A percentile compares a stretch with the other conserved stretches of the same genome.
Conservation (phyloP, 1,140 invertebrate genomes). For the Pinna nobilis region DNA sequence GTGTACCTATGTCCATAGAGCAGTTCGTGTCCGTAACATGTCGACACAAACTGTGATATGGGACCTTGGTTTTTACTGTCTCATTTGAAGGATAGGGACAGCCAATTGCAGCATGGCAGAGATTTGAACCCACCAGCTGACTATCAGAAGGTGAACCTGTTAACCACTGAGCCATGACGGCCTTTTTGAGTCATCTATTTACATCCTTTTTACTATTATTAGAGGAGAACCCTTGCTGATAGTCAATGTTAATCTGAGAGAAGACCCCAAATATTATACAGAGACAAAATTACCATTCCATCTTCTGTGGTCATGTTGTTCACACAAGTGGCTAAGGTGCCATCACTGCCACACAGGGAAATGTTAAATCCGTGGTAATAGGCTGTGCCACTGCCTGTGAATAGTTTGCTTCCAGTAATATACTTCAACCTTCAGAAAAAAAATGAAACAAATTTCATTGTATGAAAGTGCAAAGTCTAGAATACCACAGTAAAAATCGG, state of each 20-base stretch:
- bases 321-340: conserved; percentile 70
- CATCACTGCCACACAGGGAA: conserved; percentile 76
- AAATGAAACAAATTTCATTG: neutral
- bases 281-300: conserved; percentile 25
- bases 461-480: neutral
- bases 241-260: conserved; percentile 17
- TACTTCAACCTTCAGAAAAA: conserved; percentile 69
- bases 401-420: conserved; percentile 70
- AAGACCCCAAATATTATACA: neutral
- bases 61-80: too few species aligned
- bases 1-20: too few species aligned
- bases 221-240: too few species aligned
- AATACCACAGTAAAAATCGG: neutral
- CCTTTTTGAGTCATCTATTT: too few species aligned
- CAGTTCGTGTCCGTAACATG: too few species aligned
- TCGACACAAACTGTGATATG: too few species aligned
- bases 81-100: too few species aligned
- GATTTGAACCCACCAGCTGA: too few species aligned
- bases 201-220: too few species aligned
- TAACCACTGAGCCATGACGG: too few species aligned
- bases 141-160: too few species aligned
- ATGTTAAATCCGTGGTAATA: conserved; percentile 80
- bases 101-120: too few species aligned
- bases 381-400: conserved; percentile 78
- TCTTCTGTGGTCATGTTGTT: conserved; percentile 73